Conservation (phyloP, 2,888 invertebrate species). For the Rhamnusium bicolor region DNA sequence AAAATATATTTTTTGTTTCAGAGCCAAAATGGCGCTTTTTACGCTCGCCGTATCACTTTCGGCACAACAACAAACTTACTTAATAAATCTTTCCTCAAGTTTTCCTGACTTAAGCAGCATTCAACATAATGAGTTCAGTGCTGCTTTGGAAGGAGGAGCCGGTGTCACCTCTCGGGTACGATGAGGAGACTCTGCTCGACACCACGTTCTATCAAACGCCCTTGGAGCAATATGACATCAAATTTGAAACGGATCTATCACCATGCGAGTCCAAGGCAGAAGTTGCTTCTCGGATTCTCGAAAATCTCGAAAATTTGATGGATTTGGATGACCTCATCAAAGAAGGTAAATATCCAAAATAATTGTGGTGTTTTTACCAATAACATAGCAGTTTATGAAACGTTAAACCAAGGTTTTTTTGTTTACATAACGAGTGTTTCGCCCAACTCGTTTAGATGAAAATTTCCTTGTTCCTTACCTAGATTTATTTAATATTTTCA, state of each 20-base stretch:
- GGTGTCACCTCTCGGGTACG: slow-evolving; percentile 71
- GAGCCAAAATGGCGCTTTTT: slow-evolving; percentile 88
- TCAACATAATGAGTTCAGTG: slow-evolving; percentile 61
- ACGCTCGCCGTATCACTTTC: slow-evolving; percentile 78
- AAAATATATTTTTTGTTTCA: slow-evolving; percentile 68
- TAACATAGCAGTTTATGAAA: not conserved
- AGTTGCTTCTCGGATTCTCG: slow-evolving; percentile 78
- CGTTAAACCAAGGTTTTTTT: not conserved
- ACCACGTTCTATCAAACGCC: slow-evolving; percentile 65
- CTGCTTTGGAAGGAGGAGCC: slow-evolving; percentile 74
- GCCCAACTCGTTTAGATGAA: too few relatives aligned
- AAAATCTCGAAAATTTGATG: slow-evolving; percentile 72
- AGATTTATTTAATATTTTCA: too few relatives aligned
- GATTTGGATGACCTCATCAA: slow-evolving; percentile 79
- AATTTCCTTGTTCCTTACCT: too few relatives aligned
- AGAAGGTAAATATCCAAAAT: slow-evolving; percentile 71
- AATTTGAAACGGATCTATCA: slow-evolving; percentile 59
- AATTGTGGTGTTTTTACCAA: not conserved
- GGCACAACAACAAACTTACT: slow-evolving; percentile 69
- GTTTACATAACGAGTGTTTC: too few relatives aligned
- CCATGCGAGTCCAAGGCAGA: slow-evolving; percentile 71
- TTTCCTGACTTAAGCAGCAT: slow-evolving; percentile 48
- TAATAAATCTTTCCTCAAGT: slow-evolving; percentile 63
- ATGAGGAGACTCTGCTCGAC: slow-evolving; percentile 63
- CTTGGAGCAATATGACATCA: slow-evolving; percentile 64